A percentile compares a stretch with the other conserved stretches of the same genome.
Conservation (phyloP, 2,888 invertebrate genomes). For the Oasisia sp. region DNA sequence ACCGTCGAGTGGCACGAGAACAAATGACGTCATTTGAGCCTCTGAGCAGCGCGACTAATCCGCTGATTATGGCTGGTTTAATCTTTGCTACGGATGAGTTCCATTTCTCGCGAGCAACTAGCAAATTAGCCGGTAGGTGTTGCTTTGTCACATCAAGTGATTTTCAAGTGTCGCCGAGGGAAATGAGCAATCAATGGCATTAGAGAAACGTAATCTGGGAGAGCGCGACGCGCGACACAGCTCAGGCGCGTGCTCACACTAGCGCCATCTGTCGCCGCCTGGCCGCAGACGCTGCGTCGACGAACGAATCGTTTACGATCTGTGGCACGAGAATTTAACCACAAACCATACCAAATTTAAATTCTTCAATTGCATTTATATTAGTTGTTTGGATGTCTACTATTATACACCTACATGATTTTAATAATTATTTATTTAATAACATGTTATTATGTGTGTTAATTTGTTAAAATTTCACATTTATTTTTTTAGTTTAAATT, state of each 20-base stretch:
- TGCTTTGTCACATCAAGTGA: slow-evolving; percentile 17
- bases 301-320: background rate
- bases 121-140: slow-evolving; percentile 17
- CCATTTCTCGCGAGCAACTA: slow-evolving; percentile 11
- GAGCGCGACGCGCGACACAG: background rate
- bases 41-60: background rate
- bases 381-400: no score
- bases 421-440: no score
- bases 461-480: no score
- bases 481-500: no score
- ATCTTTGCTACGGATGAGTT: slow-evolving; percentile 12
- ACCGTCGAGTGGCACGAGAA: background rate
- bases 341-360: no score
- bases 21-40: background rate
- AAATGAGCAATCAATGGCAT: slow-evolving; percentile 5
- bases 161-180: slow-evolving; percentile 5
- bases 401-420: no score
- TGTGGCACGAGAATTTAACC: no score
- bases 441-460: no score
- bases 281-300: background rate
- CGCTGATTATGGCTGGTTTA: background rate
- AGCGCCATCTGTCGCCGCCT: background rate
- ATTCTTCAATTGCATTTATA: no score
- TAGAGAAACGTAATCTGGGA: background rate
- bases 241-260: background rate